Evolutionary conservation across 1,140 invertebrate genomes (phyloP), one percentile per base, ranked within the genome.

Genomic region (Panagrolaimus sp.): DNA sequence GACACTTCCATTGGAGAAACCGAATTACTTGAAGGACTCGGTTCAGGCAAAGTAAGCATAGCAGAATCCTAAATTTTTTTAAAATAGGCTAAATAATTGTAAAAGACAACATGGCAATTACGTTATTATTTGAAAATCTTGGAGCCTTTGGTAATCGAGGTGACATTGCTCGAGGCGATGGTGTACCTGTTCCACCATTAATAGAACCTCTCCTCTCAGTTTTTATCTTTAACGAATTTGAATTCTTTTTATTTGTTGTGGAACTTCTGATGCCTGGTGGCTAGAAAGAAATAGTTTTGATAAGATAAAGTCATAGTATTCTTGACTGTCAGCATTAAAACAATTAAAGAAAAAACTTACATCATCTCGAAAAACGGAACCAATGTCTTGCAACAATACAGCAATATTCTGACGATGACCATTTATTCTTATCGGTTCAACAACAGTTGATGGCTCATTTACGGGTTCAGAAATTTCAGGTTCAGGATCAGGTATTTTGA

Each of bases 371-470:
- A 58, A 58, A n/a, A 28, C 21, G 4, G 21, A 21, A 8, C 28
- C 21, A 28, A 58, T 58, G 17, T n/a, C 21, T 28, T 58, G 52
- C 21, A 26, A 58, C 3, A 28, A 1, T 12, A 26, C 21, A 21
- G 28, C 52, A 14, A 58, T 58, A 28, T 58, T 58, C 8, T 58
- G 52, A 12, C 52, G 52, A 58, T 58, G 52, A 12, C 52, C 52
- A 58, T 58, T 58, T 28, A 58, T 58, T 58, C 17, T 21, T 4
- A 58, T 58, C 15, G 21, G 21, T 58, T 21, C 21, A 58, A 28
- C n/a, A 58, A 58, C 52, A 12, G 46, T 17, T 47, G 21, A 14
- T 26, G 48, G 48, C 14, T 52, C 48, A 26, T 21, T 58, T 28
- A 28, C 15, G 10, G 52, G n/a, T 58, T 21, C 52, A 10, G 52